Evolutionary conservation across 2,888 invertebrate genomes (phyloP).

Genomic region (Pycnomerus fuliginosus): DNA sequence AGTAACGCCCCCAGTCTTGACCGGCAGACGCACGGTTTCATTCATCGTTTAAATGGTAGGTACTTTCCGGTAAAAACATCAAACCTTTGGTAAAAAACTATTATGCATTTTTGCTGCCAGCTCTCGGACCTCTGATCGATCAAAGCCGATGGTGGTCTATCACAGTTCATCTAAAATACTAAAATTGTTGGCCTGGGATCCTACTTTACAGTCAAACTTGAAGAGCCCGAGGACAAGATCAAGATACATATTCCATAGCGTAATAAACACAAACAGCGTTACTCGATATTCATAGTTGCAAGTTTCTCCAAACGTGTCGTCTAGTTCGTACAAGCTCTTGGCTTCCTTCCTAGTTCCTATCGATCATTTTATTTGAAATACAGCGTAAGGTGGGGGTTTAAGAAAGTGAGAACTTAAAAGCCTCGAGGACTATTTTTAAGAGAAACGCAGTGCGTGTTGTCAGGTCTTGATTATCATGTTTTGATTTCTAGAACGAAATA

Average conservation of each 20-base stretch:
- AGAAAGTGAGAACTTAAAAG: constrained; percentile 31
- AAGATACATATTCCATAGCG: constrained; percentile 12
- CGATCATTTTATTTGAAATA: constrained; percentile 31
- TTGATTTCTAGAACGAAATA: constrained; percentile 29
- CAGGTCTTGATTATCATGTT: constrained; percentile 31
- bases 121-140: no score
- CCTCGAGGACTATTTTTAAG: constrained; percentile 27
- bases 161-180: no score
- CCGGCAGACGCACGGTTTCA: no score
- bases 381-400: no score
- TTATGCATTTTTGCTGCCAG: no score
- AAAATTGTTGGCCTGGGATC: no score
- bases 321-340: constrained; percentile 1
- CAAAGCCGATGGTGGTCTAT: no score
- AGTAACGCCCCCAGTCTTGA: no score
- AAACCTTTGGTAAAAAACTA: no score
- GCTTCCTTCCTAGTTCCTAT: constrained; percentile 13
- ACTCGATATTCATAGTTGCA: constrained; percentile 11
- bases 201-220: no score
- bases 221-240: constrained; percentile 17
- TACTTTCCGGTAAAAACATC: no score
- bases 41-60: no score
- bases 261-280: constrained; percentile 15
- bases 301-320: constrained; percentile 10
- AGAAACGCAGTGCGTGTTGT: constrained; percentile 32